Evolutionary conservation across 2,888 invertebrate species (phyloP), one percentile per base, ranked within the genome.

Genomic region (Gymnoscelis rufifasciata): DNA sequence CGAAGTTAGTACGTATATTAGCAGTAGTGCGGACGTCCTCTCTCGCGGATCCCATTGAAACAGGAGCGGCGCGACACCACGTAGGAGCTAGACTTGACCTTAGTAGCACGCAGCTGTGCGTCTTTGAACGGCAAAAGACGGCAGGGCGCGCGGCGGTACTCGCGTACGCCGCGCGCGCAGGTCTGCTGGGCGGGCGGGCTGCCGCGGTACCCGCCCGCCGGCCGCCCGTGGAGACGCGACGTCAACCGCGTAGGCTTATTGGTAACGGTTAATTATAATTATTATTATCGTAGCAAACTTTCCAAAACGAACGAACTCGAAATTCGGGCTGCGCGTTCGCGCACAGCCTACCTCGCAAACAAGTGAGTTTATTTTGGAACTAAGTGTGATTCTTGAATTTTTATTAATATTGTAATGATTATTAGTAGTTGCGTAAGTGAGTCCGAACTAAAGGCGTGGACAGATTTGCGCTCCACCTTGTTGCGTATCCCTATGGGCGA

Each of bases 281-380:
- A 82, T 82, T 82, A 88, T 82, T 88, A 88, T 87, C 76, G 88
- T 88, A 89, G 88, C 86, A 76, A 84, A 86, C 87, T 86, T 88
- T 89, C 89, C 89, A 89, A 89, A 89, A 89, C 89, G 89, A 89
- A 89, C 89, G 84, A 89, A 89, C 89, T 89, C 89, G 88, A 89
- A 88, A 89, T 83, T 88, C 84, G 89, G 89, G 89, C 87, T 88
- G 84, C 72, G 88, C 88, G 86, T 78, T 69, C 74, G 87, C 86
- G 84, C 87, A 73, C 88, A 88, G 88, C 91, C 91, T 91, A 90
- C 91, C 91, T 92, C 91, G 91, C 91, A 92, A 87, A 90, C 90
- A 91, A 92, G 91, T 92, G 91, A 92, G 91, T 92, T 92, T 91
- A 90, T 91, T 92, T 91, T 91, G 91, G 91, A 89, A 91, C 90